Evolutionary conservation across 2,888 invertebrate species (phyloP).

Genomic region (Ecdyonurus torrentis): DNA sequence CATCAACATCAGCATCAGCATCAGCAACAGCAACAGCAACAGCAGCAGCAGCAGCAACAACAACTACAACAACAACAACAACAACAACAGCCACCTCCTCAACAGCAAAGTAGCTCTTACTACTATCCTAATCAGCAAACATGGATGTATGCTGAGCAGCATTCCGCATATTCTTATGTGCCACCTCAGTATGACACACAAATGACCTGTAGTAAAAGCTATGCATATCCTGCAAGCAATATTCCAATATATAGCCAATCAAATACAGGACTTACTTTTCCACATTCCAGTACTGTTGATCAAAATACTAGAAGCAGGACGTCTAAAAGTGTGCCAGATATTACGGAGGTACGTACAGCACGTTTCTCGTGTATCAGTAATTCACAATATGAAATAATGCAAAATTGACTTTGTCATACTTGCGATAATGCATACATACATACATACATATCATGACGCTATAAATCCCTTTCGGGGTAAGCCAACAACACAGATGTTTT

Average conservation of each 20-base stretch:
- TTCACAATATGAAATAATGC: too few species aligned
- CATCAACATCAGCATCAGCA: too few species aligned
- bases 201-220: background rate
- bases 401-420: too few species aligned
- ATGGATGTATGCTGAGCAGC: background rate
- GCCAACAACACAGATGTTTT: too few species aligned
- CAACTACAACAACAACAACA: too few species aligned
- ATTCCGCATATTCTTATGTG: background rate
- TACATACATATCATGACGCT: too few species aligned
- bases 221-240: background rate
- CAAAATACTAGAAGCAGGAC: background rate
- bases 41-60: too few species aligned
- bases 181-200: background rate
- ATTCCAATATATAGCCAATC: background rate
- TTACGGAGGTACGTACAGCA: slow-evolving; percentile 47
- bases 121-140: slow-evolving; percentile 2
- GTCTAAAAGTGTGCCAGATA: slow-evolving; percentile 49
- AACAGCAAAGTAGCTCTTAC: background rate
- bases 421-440: too few species aligned
- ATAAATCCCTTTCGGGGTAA: too few species aligned
- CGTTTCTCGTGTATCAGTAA: too few species aligned
- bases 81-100: background rate
- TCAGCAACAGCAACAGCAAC: too few species aligned
- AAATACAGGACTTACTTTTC: background rate
- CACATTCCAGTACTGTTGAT: background rate